Conservation (phyloP, 2,888 invertebrate species). For the Hanleya hanleyi region DNA sequence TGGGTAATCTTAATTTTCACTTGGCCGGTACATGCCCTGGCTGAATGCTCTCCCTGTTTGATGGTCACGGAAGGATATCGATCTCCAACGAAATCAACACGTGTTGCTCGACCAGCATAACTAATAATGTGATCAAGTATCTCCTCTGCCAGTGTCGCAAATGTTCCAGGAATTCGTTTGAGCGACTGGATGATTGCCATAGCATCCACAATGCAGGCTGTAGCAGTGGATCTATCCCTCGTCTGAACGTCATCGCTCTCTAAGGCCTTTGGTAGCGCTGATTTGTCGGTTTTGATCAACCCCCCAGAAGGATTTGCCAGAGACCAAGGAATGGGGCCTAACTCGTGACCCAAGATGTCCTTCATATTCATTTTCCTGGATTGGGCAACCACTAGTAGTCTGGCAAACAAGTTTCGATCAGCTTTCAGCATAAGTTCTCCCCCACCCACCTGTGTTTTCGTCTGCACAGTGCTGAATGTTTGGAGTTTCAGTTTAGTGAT, state of each 20-base stretch:
- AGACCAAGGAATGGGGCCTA: conserved; percentile 10
- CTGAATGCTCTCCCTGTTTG: conserved; percentile 7
- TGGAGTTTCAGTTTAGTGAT: conserved; percentile 9
- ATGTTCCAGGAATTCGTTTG: background rate
- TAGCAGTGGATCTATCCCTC: background rate
- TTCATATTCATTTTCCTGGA: conserved; percentile 17
- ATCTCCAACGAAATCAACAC: conserved; percentile 19
- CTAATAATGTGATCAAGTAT: background rate
- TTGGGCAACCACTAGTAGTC: conserved; percentile 14
- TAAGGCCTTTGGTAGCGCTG: background rate
- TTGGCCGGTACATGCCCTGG: background rate
- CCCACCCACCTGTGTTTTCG: background rate
- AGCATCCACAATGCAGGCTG: conserved; percentile 9
- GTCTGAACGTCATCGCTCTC: background rate
- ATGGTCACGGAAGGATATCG: conserved; percentile 8
- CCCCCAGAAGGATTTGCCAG: background rate
- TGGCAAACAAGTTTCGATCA: conserved; percentile 11
- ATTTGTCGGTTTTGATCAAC: conserved; percentile 5
- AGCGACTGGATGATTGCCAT: conserved; percentile 15
- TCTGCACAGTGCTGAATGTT: conserved; percentile 9
- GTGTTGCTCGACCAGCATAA: background rate
- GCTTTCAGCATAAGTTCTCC: background rate
- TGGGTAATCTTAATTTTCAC: conserved; percentile 2
- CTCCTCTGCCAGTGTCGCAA: conserved; percentile 7
- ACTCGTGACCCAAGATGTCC: conserved; percentile 1